Evolutionary conservation across 1,140 invertebrate genomes (phyloP), one percentile per base, ranked within the genome.

Genomic region (Polyergus mexicanus): DNA sequence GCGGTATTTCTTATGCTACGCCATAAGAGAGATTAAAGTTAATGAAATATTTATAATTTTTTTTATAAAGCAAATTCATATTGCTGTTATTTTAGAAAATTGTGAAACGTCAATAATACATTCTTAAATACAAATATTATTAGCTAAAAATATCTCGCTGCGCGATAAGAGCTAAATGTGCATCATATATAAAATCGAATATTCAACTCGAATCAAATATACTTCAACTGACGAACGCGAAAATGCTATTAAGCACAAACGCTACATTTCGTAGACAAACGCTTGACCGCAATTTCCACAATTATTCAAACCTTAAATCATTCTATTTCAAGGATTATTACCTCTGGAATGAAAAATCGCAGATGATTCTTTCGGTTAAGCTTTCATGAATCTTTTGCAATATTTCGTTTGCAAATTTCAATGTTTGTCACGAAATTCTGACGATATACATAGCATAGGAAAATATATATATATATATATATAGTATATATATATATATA

Each of bases 171-270:
- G 13, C 13, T n/a, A n/a, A 74, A 74, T 35, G 13, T 41, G 65
- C 0, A 25, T 60, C n/a, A n/a, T 41, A 58, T n/a, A 41, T 7
- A 38, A 19, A 38, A 22, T 66, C 6, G 11, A 2, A 1, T 35
- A 38, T 58, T 16, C 28, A 22, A n/a, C n/a, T 10, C 47, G 1
- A 74, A 35, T 25, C 6, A 58, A 72, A 74, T 25, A n/a, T 13
- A 38, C 54, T 19, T 25, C 22, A 28, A 51, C 28, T 72, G 69
- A 54, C 19, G 56, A 72, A 72, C 69, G 5, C 16, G 69, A 72
- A 72, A 72, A 72, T 11, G 69, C 69, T 72, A 58, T 74, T 74
- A 74, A 51, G 28, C 32, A 35, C 28, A 32, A n/a, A n/a, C n/a
- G n/a, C n/a, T n/a, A 10, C 44, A 56, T 51, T 51, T 51, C 47